Evolutionary conservation across 2,113 vertebrate species (phyloP), one percentile per base, ranked within the genome.

Genomic region (Oreochromis niloticus): DNA sequence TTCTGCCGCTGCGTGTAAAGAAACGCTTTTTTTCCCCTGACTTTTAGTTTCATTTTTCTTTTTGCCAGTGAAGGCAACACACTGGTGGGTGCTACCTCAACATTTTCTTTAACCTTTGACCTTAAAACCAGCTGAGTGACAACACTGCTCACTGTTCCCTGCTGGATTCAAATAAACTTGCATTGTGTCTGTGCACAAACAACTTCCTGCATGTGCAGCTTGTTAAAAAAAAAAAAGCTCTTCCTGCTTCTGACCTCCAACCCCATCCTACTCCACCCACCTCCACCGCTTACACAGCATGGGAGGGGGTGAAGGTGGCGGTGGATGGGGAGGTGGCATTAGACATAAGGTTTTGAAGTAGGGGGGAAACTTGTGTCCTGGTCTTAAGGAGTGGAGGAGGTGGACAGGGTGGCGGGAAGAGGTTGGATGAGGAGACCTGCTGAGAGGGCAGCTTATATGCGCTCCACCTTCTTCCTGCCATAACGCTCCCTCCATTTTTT

Each of bases 371-470:
- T 84, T 86, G 56, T 85, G 82, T 91, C 88, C 90, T 87, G 87
- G 84, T 95, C 94, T 93, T 87, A 94, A 90, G 88, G 91, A 93
- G 93, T 95, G 96, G 80, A 90, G 88, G 95, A 95, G 94, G 94
- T 92, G 95, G 95, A 94, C 96, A 95, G 96, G 87, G 94, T 86
- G 95, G 87, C 85, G 93, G 91, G 95, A 93, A 85, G 93, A 92
- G 96, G 96, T 96, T 95, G 94, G 96, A 95, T 96, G 96, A 94
- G 92, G 95, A 95, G 96, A 95, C 95, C 97, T 94, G 97, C 96
- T 48, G 97, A 95, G 97, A 97, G 96, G 95, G 96, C 97, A 96
- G 93, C 96, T 96, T 97, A 96, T 94, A 93, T 92, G 54, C 85
- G 80, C 91, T 93, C 96, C 96, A 96, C 92, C 95, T 97, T 95